Evolutionary conservation across 2,797 vertebrate genomes (phyloP).

Genomic region (Bovichtus diacanthus): DNA sequence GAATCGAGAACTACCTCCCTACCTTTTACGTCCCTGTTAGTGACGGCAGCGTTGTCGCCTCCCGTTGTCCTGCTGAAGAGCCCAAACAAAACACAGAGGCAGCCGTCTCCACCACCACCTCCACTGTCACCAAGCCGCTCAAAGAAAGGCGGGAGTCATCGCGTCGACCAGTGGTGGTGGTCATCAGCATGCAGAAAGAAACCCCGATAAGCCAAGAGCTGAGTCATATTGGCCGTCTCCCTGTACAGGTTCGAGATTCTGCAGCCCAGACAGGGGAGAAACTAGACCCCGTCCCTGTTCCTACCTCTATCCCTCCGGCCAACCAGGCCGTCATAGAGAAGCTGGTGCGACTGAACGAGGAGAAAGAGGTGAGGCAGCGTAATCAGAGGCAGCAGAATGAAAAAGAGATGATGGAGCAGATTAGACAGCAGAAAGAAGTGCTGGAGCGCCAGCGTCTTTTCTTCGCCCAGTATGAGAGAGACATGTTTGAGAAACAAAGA

Average conservation of each 20-base stretch:
- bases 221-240: conserved; percentile 35
- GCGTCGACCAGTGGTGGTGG: conserved; percentile 83
- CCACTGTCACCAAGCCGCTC: conserved; percentile 44
- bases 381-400: conserved; percentile 92
- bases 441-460: conserved; percentile 88
- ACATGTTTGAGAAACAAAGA: conserved; percentile 87
- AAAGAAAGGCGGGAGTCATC: conserved; percentile 72
- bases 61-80: conserved; percentile 63
- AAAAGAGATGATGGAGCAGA: conserved; percentile 96
- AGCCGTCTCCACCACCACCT: conserved; percentile 24
- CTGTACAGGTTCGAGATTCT: conserved; percentile 54
- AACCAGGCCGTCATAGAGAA: conserved; percentile 76
- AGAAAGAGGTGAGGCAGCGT: conserved; percentile 92
- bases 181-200: conserved; percentile 88
- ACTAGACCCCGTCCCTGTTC: conserved; percentile 21
- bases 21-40: conserved; percentile 92
- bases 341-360: conserved; percentile 91
- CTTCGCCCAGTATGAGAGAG: conserved; percentile 85
- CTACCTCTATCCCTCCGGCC: conserved; percentile 32
- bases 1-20: conserved; percentile 86
- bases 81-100: conserved; percentile 62
- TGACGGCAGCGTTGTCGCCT: conserved; percentile 60
- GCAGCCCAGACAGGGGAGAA: conserved; percentile 62
- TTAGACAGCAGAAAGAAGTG: conserved; percentile 90
- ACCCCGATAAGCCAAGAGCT: conserved; percentile 61